Base-by-base conservation (phyloP, 2,113 vertebrate species). In the Plectropomus leopardus region DNA sequence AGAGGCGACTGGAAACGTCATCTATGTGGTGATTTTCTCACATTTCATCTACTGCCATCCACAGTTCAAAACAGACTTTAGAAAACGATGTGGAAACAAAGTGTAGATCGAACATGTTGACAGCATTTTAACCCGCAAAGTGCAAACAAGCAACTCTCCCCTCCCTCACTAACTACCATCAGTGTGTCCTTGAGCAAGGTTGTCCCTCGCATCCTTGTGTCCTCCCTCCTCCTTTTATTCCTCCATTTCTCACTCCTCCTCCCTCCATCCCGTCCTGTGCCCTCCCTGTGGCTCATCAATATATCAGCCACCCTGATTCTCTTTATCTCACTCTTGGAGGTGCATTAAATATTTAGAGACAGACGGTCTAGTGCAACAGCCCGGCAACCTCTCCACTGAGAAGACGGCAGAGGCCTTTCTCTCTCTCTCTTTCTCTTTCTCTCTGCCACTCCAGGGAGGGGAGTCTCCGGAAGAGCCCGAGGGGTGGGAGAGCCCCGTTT, bases 341-440 rank as follows among this genome's bases (percentile, higher is more conserved):
- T 57, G 73, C 90, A 94, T 95, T 83, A 95, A 95, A 95, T 93
- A 95, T 95, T 95, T 92, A 95, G 83, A 88, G 80, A 67, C 65
- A 89, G 84, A 64, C 71, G 16, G 57, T 81, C 83, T 93, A 73
- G 67, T 88, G 88, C 87, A 93, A 91, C 85, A 86, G 85, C 61
- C 81, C 51, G 13, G 81, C 84, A 91, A 93, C 82, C 72, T 60
- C 66, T 81, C 48, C 72, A 68, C 50, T 53, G 48, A 79, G 66
- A 67, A 74, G 67, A 54, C 26, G 8, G 69, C 70, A 54, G 74
- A 76, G 53, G 14, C 45, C 48, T 66, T 5, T 50, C 55, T 51
- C 64, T 40, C n/a, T 23, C 50, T 42, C 40, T 73, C 30, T 44
- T 3, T 3, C 40, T 59, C 45, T 34, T 3, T 3, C 40, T 59